Percentiles rank a stretch among this genome's conserved stretches.
These are phyloP conservation scores for Pristionchus mayeri DNA, from an alignment of 2,888 invertebrate species.

Conservation along the genomic window DNA sequence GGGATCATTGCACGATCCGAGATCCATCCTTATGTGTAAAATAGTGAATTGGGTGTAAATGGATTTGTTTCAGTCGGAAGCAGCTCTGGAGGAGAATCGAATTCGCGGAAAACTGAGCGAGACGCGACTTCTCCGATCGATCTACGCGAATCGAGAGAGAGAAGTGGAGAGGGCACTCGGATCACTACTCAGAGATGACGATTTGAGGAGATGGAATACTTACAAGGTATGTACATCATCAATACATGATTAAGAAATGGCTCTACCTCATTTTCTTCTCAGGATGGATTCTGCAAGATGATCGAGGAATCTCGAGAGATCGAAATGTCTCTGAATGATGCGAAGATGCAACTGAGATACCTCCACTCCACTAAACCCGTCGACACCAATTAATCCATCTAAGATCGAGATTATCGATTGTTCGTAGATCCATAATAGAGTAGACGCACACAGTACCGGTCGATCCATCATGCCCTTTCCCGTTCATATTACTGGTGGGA, in stretches of 20 bases:
- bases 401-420: slow-evolving; percentile 28
- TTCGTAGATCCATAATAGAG: slow-evolving; percentile 29
- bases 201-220: slow-evolving; percentile 29
- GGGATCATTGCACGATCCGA: neutral
- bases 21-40: neutral
- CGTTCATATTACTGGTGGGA: neutral
- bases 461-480: slow-evolving; percentile 1
- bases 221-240: slow-evolving; percentile 23
- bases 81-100: slow-evolving; percentile 40
- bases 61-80: slow-evolving; percentile 22
- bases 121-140: slow-evolving; percentile 40
- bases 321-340: slow-evolving; percentile 46
- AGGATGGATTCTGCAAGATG: slow-evolving; percentile 49
- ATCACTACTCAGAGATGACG: neutral
- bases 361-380: slow-evolving; percentile 7
- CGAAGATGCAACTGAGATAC: slow-evolving; percentile 36
- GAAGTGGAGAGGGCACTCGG: slow-evolving; percentile 38
- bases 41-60: neutral
- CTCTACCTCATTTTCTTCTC: neutral
- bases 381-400: neutral
- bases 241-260: neutral
- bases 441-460: slow-evolving; percentile 19
- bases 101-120: slow-evolving; percentile 40
- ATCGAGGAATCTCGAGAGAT: slow-evolving; percentile 47
- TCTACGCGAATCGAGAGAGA: slow-evolving; percentile 40